Evolutionary conservation across 2,797 vertebrate species (phyloP).

Genomic region (Pipistrellus kuhlii): DNA sequence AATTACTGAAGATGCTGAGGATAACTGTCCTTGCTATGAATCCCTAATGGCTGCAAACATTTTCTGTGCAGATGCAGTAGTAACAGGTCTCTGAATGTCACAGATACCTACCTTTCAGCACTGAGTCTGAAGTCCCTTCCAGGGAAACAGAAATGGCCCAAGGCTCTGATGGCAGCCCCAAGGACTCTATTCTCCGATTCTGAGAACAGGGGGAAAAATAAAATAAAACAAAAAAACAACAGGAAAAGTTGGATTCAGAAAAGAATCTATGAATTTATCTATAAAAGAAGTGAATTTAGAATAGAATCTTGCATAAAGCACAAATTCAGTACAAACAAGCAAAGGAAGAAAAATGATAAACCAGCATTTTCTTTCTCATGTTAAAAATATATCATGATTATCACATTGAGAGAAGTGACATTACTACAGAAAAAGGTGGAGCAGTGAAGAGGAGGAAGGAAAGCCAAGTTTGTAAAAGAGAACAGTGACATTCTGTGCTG

Average conservation of each 20-base stretch:
- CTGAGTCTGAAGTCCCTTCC: constrained; percentile 77
- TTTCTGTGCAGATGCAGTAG: not conserved
- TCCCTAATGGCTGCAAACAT: not conserved
- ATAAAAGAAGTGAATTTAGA: not conserved
- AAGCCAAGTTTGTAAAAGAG: not conserved
- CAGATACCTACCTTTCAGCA: constrained; percentile 84
- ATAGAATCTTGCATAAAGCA: not conserved
- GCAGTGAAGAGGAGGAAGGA: not conserved
- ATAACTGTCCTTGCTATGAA: not conserved
- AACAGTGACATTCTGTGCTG: not conserved
- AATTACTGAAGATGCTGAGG: not conserved
- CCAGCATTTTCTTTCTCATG: not conserved
- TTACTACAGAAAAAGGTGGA: not conserved
- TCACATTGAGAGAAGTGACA: not conserved
- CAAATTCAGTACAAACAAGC: not conserved
- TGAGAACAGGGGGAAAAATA: constrained; percentile 39
- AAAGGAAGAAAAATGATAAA: not conserved
- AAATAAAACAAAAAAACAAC: not conserved
- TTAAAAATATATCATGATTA: not conserved
- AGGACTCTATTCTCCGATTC: constrained; percentile 83
- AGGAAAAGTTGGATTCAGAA: not conserved
- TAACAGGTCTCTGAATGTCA: not conserved
- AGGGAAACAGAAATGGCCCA: constrained; percentile 85
- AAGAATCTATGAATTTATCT: not conserved
- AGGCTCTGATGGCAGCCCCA: constrained; percentile 84